Evolutionary conservation across 2,888 invertebrate genomes (phyloP).

Genomic region (Hirtodrosophila confusa): DNA sequence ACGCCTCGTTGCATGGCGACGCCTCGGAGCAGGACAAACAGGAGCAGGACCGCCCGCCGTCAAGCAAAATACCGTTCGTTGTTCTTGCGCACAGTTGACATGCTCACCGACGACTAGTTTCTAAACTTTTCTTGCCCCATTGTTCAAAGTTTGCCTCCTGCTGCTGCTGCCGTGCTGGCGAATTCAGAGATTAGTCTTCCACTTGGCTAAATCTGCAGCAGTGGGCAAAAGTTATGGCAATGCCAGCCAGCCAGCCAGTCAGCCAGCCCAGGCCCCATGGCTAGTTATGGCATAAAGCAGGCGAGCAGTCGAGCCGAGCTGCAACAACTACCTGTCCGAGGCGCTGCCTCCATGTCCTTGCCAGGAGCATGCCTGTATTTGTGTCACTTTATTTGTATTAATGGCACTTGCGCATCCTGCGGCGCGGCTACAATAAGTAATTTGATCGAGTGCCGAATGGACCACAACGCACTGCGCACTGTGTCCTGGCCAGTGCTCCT

Average conservation of each 20-base stretch:
- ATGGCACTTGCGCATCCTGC: conserved; percentile 77
- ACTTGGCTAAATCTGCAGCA: conserved; percentile 77
- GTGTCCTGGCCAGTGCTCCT: conserved; percentile 13
- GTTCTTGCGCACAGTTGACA: conserved; percentile 74
- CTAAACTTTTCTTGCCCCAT: conserved; percentile 71
- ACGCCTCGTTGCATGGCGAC: conserved; percentile 65
- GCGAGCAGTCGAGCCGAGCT: conserved; percentile 33
- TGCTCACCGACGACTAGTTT: conserved; percentile 73
- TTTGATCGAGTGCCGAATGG: conserved; percentile 71
- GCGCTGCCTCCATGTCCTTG: conserved; percentile 21
- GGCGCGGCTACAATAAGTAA: conserved; percentile 76
- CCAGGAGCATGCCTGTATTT: conserved; percentile 54
- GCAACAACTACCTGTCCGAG: conserved; percentile 50
- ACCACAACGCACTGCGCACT: conserved; percentile 25
- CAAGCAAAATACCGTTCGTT: conserved; percentile 60
- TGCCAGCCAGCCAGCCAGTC: background rate
- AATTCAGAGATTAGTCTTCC: conserved; percentile 80
- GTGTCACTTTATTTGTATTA: conserved; percentile 79
- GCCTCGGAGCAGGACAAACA: conserved; percentile 9
- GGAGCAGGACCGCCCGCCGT: conserved; percentile 55
- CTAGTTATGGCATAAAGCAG: conserved; percentile 47
- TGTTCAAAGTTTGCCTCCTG: conserved; percentile 66
- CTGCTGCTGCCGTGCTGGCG: conserved; percentile 45
- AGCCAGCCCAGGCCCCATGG: too few species aligned
- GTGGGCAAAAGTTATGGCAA: conserved; percentile 68